Percentiles rank a stretch among this genome's conserved stretches.
Conservation (phyloP, 2,113 vertebrate genomes). For the Dolichotis patagonum region DNA sequence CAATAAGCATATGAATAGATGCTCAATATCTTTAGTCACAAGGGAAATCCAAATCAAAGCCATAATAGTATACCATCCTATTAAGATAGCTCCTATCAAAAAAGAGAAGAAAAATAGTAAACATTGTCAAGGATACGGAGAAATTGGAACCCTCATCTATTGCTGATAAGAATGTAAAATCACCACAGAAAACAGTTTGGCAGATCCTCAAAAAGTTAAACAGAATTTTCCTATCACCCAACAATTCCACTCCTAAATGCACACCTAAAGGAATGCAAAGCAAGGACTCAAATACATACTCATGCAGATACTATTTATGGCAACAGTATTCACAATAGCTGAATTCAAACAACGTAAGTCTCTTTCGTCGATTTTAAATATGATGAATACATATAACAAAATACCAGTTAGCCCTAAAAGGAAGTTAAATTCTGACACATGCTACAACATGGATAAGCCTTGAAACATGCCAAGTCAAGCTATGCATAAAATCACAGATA, state of each 20-base stretch:
- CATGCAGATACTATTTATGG: not conserved
- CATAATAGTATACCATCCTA: not conserved
- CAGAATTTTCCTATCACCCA: not conserved
- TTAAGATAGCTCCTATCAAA: no score
- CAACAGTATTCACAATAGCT: not conserved
- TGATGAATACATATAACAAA: not conserved
- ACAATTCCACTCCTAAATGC: not conserved
- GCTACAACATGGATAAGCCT: not conserved
- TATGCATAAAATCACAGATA: not conserved
- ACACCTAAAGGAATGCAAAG: not conserved
- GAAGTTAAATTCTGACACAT: not conserved
- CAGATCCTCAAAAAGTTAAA: not conserved
- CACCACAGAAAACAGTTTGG: not conserved
- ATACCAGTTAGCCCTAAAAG: not conserved
- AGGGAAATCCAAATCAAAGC: not conserved
- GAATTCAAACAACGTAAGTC: not conserved
- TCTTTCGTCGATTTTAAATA: not conserved
- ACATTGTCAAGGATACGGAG: not conserved
- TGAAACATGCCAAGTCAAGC: not conserved
- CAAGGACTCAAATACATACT: not conserved
- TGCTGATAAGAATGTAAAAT: not conserved
- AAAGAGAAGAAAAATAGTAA: not conserved
- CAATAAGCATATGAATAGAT: not conserved
- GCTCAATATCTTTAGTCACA: not conserved
- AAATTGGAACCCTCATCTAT: not conserved